These are phyloP conservation scores for Cryptocephalus moraei DNA, from an alignment of 2,888 invertebrate species.

Conservation along the genomic window DNA sequence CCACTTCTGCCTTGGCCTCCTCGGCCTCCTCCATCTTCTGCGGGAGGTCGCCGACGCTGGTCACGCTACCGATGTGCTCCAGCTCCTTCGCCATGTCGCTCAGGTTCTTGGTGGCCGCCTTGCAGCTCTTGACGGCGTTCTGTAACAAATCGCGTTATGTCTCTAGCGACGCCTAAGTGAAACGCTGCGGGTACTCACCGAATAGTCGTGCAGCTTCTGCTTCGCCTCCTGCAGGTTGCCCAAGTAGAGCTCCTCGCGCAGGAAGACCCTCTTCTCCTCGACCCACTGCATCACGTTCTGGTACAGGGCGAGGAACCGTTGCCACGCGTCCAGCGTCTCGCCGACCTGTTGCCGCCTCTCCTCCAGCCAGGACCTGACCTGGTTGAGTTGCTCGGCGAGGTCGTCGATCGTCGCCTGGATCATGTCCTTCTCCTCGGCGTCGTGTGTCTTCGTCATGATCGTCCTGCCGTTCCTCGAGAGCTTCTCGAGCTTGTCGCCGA, in stretches of 20 bases:
- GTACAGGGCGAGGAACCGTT: slow-evolving; percentile 72
- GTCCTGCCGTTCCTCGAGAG: slow-evolving; percentile 67
- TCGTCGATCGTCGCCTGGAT: slow-evolving; percentile 67
- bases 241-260: slow-evolving; percentile 67
- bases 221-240: slow-evolving; percentile 71
- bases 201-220: slow-evolving; percentile 78
- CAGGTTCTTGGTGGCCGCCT: slow-evolving; percentile 75
- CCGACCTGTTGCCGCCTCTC: slow-evolving; percentile 75
- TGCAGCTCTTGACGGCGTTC: slow-evolving; percentile 82
- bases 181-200: slow-evolving; percentile 46
- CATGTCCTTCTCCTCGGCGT: slow-evolving; percentile 64
- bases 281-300: slow-evolving; percentile 77
- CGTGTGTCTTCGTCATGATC: slow-evolving; percentile 70
- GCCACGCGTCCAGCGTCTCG: slow-evolving; percentile 81
- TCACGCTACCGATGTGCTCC: slow-evolving; percentile 72
- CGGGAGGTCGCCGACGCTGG: slow-evolving; percentile 76
- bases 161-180: background rate
- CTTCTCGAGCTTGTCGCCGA: slow-evolving; percentile 67
- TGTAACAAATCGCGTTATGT: slow-evolving; percentile 28
- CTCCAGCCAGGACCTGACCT: slow-evolving; percentile 69
- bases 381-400: slow-evolving; percentile 67
- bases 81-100: slow-evolving; percentile 88
- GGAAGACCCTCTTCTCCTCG: slow-evolving; percentile 68
- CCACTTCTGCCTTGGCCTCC: slow-evolving; percentile 74
- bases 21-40: slow-evolving; percentile 79